Conservation (phyloP, 2,797 vertebrate species). For the Pseudopleuronectes americanus region DNA sequence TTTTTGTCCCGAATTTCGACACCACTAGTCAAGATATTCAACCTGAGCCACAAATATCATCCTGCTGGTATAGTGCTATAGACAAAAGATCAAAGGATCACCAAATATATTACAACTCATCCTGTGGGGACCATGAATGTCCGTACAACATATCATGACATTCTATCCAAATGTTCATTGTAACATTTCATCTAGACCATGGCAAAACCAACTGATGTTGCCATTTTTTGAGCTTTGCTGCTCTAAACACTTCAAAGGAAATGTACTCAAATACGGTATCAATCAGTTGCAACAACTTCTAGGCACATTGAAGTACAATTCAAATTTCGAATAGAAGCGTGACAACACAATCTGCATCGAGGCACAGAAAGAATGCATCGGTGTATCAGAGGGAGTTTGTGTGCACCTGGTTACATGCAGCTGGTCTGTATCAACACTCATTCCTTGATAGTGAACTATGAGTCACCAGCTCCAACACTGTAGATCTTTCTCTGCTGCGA, state of each 20-base stretch:
- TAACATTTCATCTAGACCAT: too few relatives aligned
- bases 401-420: slow-evolving; percentile 22
- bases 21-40: neutral
- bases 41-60: neutral
- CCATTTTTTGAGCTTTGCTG: too few relatives aligned
- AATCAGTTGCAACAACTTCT: too few relatives aligned
- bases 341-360: neutral
- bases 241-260: too few relatives aligned
- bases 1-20: too few relatives aligned
- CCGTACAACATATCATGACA: neutral
- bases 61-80: neutral
- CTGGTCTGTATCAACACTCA: slow-evolving; percentile 36
- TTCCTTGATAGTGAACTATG: slow-evolving; percentile 43
- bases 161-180: neutral
- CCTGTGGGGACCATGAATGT: neutral
- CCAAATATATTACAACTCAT: neutral
- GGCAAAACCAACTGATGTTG: too few relatives aligned
- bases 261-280: too few relatives aligned
- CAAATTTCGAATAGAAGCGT: neutral
- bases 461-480: slow-evolving; percentile 51
- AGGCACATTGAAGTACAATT: too few relatives aligned
- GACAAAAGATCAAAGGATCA: neutral
- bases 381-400: neutral
- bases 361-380: neutral
- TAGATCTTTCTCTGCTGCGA: slow-evolving; percentile 44